Evolutionary conservation across 2,888 invertebrate species (phyloP), one percentile per base, ranked within the genome.

Genomic region (Lordiphosa andalusiaca): DNA sequence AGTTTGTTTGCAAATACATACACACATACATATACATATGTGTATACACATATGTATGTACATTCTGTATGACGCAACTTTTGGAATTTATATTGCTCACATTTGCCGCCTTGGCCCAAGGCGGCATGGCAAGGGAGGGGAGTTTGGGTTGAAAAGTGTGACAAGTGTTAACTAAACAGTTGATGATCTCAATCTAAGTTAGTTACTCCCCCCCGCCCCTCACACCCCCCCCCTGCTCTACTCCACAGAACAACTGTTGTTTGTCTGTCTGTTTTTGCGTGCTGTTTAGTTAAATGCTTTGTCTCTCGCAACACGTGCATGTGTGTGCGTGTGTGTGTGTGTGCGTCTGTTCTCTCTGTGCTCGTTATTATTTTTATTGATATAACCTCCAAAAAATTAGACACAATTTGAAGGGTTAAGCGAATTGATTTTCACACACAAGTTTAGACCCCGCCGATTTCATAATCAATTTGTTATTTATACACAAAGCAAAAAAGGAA

Each of bases 401-500:
- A 42, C 21, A 50, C 42, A 35, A 33, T 60, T 49, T 60, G 42
- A 62, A 62, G 53, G 53, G 64, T 53, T 42, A 53, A 35, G 38
- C 30, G 19, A 13, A 48, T 10, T 42, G 38, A 48, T 6, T 38
- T 10, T 13, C 23, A 30, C 38, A n/a, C 16, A 23, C 16, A n/a
- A 21, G 4, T 41, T 12, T 9, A 25, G 12, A 6, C 30, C 33
- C 16, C 19, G 33, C 44, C 44, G 49, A 50, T 63, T 54, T 63
- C 64, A 62, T 63, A 63, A 63, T 63, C 63, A 50, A 48, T 62
- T 61, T 53, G 53, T 62, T 62, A 48, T 53, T 62, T 62, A 48
- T 48, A 62, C 61, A 53, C 9, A 39, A 19, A 19, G 21, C n/a
- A 61, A 62, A 61, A 62, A 33, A 64, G 44, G 38, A 42, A 25